Percentiles rank a stretch among this genome's conserved stretches.
These are phyloP conservation scores for Calameuta idolon DNA, from an alignment of 2,888 invertebrate species.

Conservation along the genomic window DNA sequence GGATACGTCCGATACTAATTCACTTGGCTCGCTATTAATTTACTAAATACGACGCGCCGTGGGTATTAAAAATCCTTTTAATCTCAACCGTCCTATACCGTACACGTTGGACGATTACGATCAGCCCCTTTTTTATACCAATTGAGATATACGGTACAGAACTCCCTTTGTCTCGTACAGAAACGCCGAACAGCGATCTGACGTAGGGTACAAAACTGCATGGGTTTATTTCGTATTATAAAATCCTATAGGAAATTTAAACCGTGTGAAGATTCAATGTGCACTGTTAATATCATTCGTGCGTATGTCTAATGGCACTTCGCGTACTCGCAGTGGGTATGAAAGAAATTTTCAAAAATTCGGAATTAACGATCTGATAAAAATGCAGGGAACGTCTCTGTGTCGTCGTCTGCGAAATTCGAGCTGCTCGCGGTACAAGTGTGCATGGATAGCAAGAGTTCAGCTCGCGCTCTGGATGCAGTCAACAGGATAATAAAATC, in stretches of 20 bases:
- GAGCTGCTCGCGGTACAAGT: not conserved
- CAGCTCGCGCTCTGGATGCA: not conserved
- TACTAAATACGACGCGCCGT: not conserved
- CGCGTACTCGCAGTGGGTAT: not conserved
- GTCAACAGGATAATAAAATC: constrained; percentile 39
- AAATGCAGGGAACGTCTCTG: constrained; percentile 30
- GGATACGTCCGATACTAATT: constrained; percentile 28
- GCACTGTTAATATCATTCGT: not conserved
- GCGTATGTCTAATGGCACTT: not conserved
- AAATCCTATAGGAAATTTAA: not conserved
- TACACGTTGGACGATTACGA: not conserved
- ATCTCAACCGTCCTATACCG: not conserved
- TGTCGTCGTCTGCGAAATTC: constrained; percentile 11
- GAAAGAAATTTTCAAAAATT: not conserved
- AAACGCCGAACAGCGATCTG: too few relatives aligned
- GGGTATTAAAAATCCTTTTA: not conserved
- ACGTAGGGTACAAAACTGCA: too few relatives aligned
- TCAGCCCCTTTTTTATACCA: not conserved
- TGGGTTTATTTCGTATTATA: too few relatives aligned
- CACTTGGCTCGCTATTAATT: constrained; percentile 34
- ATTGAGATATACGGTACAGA: not conserved
- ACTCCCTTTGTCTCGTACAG: too few relatives aligned
- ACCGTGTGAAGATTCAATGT: not conserved
- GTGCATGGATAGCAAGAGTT: not conserved
- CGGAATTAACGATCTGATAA: constrained; percentile 36